Evolutionary conservation across 2,797 vertebrate species (phyloP).

Genomic region (Poliocrania exsul): DNA sequence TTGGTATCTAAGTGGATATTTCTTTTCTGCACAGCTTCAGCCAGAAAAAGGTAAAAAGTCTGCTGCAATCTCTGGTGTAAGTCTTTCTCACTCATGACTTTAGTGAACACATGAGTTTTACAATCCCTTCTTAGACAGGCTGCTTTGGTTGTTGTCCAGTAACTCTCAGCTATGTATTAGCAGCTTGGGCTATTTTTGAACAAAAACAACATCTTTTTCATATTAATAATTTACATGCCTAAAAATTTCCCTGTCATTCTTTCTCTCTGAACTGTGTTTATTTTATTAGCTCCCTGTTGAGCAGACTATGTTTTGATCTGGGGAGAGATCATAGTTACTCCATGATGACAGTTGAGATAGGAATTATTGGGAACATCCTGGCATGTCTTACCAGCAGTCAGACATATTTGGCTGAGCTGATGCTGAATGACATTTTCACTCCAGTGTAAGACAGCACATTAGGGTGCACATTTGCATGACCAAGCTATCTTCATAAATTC

Average conservation of each 20-base stretch:
- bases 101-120: background rate
- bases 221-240: constrained; percentile 14
- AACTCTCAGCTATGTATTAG: constrained; percentile 9
- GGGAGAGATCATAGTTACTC: background rate
- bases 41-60: background rate
- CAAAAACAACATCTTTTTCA: background rate
- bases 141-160: constrained; percentile 22
- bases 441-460: background rate
- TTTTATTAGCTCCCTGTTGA: constrained; percentile 41
- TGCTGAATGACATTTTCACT: constrained; percentile 27
- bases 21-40: background rate
- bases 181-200: constrained; percentile 32
- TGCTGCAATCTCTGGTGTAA: background rate
- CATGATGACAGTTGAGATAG: constrained; percentile 9
- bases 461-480: no score
- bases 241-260: constrained; percentile 39
- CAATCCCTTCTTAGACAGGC: constrained; percentile 7
- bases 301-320: constrained; percentile 53
- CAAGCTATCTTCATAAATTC: no score
- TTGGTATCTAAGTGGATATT: background rate
- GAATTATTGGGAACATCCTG: background rate
- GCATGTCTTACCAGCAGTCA: background rate
- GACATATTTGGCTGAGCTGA: constrained; percentile 7
- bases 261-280: background rate
- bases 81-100: background rate